Evolutionary conservation across 2,113 vertebrate species (phyloP), one percentile per base, ranked within the genome.

Genomic region (Ursus arctos): DNA sequence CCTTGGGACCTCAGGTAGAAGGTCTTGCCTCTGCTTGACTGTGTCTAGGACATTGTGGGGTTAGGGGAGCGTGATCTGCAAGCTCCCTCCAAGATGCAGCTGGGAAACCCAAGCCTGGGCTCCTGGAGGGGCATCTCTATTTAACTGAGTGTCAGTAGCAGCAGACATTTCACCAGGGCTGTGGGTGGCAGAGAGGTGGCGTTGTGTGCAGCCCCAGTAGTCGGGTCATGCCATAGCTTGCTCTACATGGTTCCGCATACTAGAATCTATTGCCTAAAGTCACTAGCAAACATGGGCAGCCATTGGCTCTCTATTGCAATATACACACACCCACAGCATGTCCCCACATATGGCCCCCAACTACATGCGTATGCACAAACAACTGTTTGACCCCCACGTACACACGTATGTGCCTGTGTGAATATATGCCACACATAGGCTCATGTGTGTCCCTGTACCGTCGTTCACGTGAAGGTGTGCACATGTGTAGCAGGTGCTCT

Each of bases 241-340:
- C 31, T 55, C 65, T 92, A 31, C 7, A 2, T 0, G 2, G 19
- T 33, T 43, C 14, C 2, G 18, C 0, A 1, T 13, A 13, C 47
- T 26, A 14, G 33, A 67, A 2, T 33, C 61, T 74, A 49, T 40
- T 26, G 26, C 82, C 59, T 40, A 22, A 40, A 65, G 55, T 85
- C 43, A 21, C 59, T 49, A 40, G 49, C 31, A 61, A 67, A n/a
- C 14, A n/a, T 33, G 53, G 36, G 15, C 10, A 26, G 74, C 31
- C 43, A 36, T 1, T 21, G 61, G 26, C 49, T 87, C 2, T 36
- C 21, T 65, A 40, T 67, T 22, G 3, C 59, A 63, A 63, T 49
- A 49, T 55, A 36, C 11, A 47, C 1, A 59, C 4, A 92, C n/a
- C 13, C 40, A 86, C 16, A 14, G 1, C 24, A 19, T n/a, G 77